These are phyloP conservation scores for Euborellia annulipes DNA, from an alignment of 1,140 invertebrate species.

Conservation along the genomic window DNA sequence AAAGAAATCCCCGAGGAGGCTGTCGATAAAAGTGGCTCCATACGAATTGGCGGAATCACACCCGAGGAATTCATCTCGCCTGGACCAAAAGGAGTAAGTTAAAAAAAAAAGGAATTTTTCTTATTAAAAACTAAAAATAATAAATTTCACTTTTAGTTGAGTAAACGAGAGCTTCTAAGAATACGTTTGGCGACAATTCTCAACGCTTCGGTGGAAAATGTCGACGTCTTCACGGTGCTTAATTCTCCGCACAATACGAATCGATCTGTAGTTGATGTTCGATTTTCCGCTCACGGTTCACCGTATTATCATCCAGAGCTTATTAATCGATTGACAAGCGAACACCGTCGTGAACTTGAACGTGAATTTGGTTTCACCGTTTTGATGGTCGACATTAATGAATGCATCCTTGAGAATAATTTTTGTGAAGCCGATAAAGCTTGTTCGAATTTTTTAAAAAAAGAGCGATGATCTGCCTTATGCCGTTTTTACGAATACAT, in stretches of 20 bases:
- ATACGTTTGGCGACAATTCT: conserved; percentile 51
- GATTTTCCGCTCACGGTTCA: conserved; percentile 82
- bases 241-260: conserved; percentile 44
- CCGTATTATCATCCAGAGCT: conserved; percentile 77
- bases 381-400: conserved; percentile 72
- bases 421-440: conserved; percentile 42
- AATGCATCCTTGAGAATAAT: conserved; percentile 60
- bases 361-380: conserved; percentile 51
- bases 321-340: conserved; percentile 59
- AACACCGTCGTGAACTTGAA: conserved; percentile 41
- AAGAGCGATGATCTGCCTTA: conserved; percentile 55
- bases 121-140: neutral
- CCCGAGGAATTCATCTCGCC: conserved; percentile 69
- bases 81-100: conserved; percentile 15
- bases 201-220: conserved; percentile 60
- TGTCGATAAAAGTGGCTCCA: conserved; percentile 75
- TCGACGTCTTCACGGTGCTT: conserved; percentile 83
- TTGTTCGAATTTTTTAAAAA: conserved; percentile 53
- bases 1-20: conserved; percentile 77
- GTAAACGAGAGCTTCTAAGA: conserved; percentile 56
- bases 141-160: conserved; percentile 24
- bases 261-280: conserved; percentile 50
- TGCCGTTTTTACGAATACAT: conserved; percentile 72
- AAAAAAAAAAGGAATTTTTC: too few relatives aligned
- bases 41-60: conserved; percentile 62